These are phyloP conservation scores for rabbit (Oryctolagus cuniculus) DNA, from an alignment of 2,113 vertebrate species.

Conservation along the genomic window mOryCun1.1 NC_091435.1:158807001-158807500, in stretches of 20 bases:
- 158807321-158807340: constrained; percentile 23
- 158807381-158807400: background rate
- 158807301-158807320: background rate
- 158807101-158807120: constrained; percentile 20
- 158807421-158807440: background rate
- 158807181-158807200: constrained; percentile 61
- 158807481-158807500: background rate
- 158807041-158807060: background rate
- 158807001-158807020: background rate
- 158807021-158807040: background rate
- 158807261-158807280: constrained; percentile 52
- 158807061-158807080: background rate
- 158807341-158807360: constrained; percentile 6
- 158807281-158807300: background rate
- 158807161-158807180: constrained; percentile 28
- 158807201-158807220: constrained; percentile 54
- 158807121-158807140: constrained; percentile 57
- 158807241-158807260: constrained; percentile 47
- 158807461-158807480: background rate
- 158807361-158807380: background rate
- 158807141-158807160: constrained; percentile 52
- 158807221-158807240: constrained; percentile 44
- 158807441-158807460: background rate
- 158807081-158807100: background rate
- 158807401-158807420: background rate